Base-by-base conservation (phyloP, 2,888 invertebrate genomes). In the Thereva nobilitata region DNA sequence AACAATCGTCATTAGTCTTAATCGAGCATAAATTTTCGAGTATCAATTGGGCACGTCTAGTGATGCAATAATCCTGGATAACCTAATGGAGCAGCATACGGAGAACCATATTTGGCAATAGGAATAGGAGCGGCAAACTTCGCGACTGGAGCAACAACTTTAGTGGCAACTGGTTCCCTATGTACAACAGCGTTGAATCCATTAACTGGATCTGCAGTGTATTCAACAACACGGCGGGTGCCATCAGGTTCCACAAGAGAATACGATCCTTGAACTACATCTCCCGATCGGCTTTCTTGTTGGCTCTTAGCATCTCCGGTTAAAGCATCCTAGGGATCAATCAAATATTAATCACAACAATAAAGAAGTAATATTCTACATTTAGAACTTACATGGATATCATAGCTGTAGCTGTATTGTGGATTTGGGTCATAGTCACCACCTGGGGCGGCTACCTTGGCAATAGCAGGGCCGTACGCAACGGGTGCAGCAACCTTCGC, bases 101-200 rank as follows among this genome's bases (percentile, higher is more conserved):
- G 77, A 68, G 78, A 23, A 23, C 23, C 78, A 65, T 77, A 73
- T 66, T 73, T 38, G 42, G 52, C 55, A 8, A 73, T 68, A 66
- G 75, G 73, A 52, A 74, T 71, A 4, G 78, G 76, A 55, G 77
- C 76, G 34, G 73, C 71, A 37, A 74, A 72, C 65, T 75, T 74
- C 8, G 75, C 74, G 54, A 73, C 68, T 70, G 77, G 77, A 41
- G 79, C 78, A 44, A 80, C 75, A 8, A 79, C 80, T 74, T 82
- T 81, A 3, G 77, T 78, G 3, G 76, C 80, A 5, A 82, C 74
- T 12, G 83, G 83, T 73, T 83, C 82, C 59, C 82, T 82, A 72
- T 81, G 83, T 12, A 85, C 85, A 50, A 85, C 83, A 67, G 85
- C 85, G 73, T 85, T 85, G 82, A 85, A 85, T 57, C 85, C 85